Evolutionary conservation across 2,797 vertebrate species (phyloP).

Genomic region (Paedocypris micromegethes): DNA sequence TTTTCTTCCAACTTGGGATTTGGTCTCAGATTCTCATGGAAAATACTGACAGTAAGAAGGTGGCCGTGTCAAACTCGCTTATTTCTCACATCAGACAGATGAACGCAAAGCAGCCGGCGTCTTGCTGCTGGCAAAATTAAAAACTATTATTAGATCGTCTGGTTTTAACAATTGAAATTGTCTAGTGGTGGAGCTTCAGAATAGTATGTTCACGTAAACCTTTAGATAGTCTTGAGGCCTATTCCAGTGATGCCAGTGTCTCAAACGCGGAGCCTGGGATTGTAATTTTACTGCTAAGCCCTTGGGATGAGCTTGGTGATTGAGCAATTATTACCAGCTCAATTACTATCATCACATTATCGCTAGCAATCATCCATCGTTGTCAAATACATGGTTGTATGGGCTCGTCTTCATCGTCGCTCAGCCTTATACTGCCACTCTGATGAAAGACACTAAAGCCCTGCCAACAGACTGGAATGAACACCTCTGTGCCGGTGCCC

Average conservation of each 20-base stretch:
- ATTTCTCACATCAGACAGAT: constrained; percentile 40
- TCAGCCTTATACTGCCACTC: constrained; percentile 60
- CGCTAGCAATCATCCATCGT: constrained; percentile 66
- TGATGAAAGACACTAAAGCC: constrained; percentile 61
- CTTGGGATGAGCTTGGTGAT: constrained; percentile 64
- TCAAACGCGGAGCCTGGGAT: constrained; percentile 23
- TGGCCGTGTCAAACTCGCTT: constrained; percentile 45
- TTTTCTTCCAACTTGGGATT: constrained; percentile 73
- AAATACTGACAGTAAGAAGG: constrained; percentile 95
- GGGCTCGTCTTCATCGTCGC: constrained; percentile 57
- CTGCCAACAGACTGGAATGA: constrained; percentile 64
- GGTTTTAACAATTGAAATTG: constrained; percentile 6
- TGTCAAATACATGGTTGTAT: constrained; percentile 52
- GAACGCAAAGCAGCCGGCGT: constrained; percentile 28
- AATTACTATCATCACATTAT: constrained; percentile 78
- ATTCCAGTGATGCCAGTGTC: constrained; percentile 62
- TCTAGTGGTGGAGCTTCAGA: not conserved
- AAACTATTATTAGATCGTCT: constrained; percentile 44
- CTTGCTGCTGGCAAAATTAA: constrained; percentile 42
- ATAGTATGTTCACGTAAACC: not conserved
- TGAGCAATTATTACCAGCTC: constrained; percentile 75
- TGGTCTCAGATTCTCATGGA: constrained; percentile 87
- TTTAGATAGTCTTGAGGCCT: not conserved
- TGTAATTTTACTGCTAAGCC: constrained; percentile 62
- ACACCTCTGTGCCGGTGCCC: constrained; percentile 54